A percentile compares a stretch with the other conserved stretches of the same genome.
These are phyloP conservation scores for Drosophila auraria DNA, from an alignment of 1,140 invertebrate genomes.

Conservation along the genomic window DNA sequence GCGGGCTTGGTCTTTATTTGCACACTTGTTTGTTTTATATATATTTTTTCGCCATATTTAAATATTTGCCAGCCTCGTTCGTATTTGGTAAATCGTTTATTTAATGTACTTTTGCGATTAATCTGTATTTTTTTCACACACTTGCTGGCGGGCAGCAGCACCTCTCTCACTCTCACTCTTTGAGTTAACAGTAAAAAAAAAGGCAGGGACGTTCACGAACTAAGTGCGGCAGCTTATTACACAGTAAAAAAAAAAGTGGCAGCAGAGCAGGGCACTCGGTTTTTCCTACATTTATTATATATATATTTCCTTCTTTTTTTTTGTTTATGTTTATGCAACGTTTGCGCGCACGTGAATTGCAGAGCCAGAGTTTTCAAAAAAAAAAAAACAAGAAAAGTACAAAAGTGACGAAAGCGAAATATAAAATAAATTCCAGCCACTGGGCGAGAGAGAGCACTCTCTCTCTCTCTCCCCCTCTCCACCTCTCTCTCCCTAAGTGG, in stretches of 20 bases:
- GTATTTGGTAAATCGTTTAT: background rate
- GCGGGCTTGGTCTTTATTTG: background rate
- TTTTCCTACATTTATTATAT: background rate
- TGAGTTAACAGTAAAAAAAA: constrained; percentile 26
- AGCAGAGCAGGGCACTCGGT: constrained; percentile 9
- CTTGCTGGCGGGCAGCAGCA: constrained; percentile 17
- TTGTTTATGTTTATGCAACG: constrained; percentile 72
- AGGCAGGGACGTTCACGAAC: background rate
- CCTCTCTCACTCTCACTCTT: constrained; percentile 22
- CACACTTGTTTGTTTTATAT: background rate
- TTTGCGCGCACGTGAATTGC: constrained; percentile 58
- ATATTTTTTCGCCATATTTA: background rate
- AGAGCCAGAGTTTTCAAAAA: constrained; percentile 14
- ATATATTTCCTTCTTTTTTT: background rate
- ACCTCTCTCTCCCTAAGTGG: background rate
- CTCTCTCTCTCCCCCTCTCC: background rate
- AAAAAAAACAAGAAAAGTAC: constrained; percentile 20
- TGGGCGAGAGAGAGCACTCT: constrained; percentile 2
- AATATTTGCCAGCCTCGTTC: background rate
- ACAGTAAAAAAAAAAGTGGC: constrained; percentile 49
- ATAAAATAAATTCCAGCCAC: constrained; percentile 17
- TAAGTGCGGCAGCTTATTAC: constrained; percentile 20
- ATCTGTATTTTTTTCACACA: background rate
- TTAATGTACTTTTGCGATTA: constrained; percentile 3
- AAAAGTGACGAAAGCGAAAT: constrained; percentile 19